Conservation (phyloP, 1,140 invertebrate species). For the Drosophila ironensis region DNA sequence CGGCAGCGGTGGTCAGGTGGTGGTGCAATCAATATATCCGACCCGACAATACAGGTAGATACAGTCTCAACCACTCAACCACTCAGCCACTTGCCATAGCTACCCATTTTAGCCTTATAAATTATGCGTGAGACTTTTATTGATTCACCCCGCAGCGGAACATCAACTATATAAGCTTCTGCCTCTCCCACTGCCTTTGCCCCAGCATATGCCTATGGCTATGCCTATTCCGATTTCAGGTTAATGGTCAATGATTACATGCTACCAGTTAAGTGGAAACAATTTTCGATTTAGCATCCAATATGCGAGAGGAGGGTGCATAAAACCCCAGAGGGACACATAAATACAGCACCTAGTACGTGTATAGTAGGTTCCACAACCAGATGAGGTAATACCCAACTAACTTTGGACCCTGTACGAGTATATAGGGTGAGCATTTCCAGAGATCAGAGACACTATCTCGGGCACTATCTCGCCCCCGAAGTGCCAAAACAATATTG, state of each 20-base stretch:
- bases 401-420: no score
- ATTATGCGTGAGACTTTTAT: conserved; percentile 69
- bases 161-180: background rate
- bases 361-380: no score
- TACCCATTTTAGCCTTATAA: conserved; percentile 53
- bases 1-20: conserved; percentile 11
- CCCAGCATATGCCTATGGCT: background rate
- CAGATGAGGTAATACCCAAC: no score
- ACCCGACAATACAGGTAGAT: conserved; percentile 50
- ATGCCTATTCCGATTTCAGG: conserved; percentile 21
- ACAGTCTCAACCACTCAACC: conserved; percentile 15
- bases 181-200: no score
- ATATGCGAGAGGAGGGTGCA: no score
- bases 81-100: background rate
- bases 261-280: conserved; percentile 11
- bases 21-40: conserved; percentile 58
- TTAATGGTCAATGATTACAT: conserved; percentile 33
- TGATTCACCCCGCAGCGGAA: conserved; percentile 37
- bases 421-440: background rate
- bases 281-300: conserved; percentile 30
- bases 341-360: no score
- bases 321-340: background rate
- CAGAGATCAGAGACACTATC: background rate
- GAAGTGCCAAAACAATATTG: background rate
- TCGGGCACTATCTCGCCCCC: background rate